Base-by-base conservation (phyloP, 2,113 vertebrate genomes). In the Engystomops pustulosus region DNA sequence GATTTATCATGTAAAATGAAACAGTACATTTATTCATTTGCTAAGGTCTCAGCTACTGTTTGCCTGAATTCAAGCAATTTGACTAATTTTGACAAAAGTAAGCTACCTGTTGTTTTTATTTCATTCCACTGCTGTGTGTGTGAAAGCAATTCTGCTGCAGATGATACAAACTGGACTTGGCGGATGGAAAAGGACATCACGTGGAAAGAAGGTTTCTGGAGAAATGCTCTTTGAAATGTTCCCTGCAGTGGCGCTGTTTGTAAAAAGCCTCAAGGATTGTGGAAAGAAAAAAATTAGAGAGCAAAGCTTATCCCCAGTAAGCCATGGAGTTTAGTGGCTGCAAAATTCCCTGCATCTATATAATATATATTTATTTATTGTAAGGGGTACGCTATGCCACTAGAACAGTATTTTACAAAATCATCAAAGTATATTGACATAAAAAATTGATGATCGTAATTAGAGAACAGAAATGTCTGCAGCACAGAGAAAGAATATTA, bases 71-170 rank as follows among this genome's bases (percentile, higher is more conserved):
- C 51, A 36, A 38, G 20, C 34, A 36, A 53, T 58, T 38, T 76
- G 14, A 14, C 72, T 36, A 76, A 76, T 55, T 55, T 77, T 7
- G 49, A 38, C 58, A 17, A 77, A 77, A 77, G n/a, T 38, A 77
- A 55, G 74, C 47, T 77, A 32, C 49, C 74, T 58, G 74, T 77
- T 77, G 74, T 58, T 77, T 58, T 55, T 77, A 77, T 38, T 38
- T 25, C 51, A 55, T 55, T 55, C 27, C 30, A 77, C 74, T 36
- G 74, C 49, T 38, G 74, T 6, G 30, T 77, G 34, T 55, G 38
- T 38, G 49, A 58, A 77, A 55, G 30, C 30, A 23, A 34, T 77
- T 53, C 49, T 36, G 51, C 45, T 23, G 32, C 34, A 77, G 51
- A 23, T 38, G 74, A 55, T n/a, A 77, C 47, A 36, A 30, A 55